Conservation (phyloP, 1,140 invertebrate genomes). For the Drosophila sproati region DNA sequence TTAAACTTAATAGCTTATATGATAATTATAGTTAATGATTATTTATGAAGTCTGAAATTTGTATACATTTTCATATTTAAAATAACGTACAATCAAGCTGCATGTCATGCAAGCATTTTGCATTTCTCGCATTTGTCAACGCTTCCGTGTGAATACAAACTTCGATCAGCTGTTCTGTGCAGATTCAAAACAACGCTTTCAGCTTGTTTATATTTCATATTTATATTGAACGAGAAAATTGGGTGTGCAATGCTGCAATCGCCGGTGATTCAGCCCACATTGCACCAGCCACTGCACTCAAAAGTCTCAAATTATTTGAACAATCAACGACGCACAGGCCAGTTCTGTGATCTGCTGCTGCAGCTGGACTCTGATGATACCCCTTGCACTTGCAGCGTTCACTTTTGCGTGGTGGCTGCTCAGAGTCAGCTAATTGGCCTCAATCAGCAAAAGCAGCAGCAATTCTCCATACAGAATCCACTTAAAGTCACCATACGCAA, state of each 20-base stretch:
- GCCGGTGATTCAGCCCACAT: slow-evolving; percentile 46
- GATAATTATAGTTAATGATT: too few species aligned
- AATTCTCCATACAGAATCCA: slow-evolving; percentile 82
- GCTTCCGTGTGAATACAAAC: slow-evolving; percentile 1
- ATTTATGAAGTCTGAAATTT: not conserved
- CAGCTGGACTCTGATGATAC: slow-evolving; percentile 68
- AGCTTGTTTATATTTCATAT: slow-evolving; percentile 22
- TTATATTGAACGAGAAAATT: slow-evolving; percentile 30
- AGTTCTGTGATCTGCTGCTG: slow-evolving; percentile 77
- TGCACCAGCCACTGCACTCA: slow-evolving; percentile 76
- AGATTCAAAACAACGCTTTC: slow-evolving; percentile 4
- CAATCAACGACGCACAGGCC: slow-evolving; percentile 64
- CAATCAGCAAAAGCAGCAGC: slow-evolving; percentile 74
- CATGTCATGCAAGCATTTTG: slow-evolving; percentile 6
- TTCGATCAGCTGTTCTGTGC: slow-evolving; percentile 25
- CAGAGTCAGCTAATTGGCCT: slow-evolving; percentile 73
- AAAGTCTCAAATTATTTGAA: slow-evolving; percentile 82
- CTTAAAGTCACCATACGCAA: slow-evolving; percentile 74
- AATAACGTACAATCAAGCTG: slow-evolving; percentile 4
- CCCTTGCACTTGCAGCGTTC: slow-evolving; percentile 54
- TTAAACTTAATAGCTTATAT: too few species aligned
- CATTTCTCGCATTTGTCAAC: not conserved
- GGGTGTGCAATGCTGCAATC: slow-evolving; percentile 26
- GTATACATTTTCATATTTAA: not conserved
- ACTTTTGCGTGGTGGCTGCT: slow-evolving; percentile 78